Evolutionary conservation across 2,113 vertebrate species (phyloP).

Genomic region (Caranx melampygus): DNA sequence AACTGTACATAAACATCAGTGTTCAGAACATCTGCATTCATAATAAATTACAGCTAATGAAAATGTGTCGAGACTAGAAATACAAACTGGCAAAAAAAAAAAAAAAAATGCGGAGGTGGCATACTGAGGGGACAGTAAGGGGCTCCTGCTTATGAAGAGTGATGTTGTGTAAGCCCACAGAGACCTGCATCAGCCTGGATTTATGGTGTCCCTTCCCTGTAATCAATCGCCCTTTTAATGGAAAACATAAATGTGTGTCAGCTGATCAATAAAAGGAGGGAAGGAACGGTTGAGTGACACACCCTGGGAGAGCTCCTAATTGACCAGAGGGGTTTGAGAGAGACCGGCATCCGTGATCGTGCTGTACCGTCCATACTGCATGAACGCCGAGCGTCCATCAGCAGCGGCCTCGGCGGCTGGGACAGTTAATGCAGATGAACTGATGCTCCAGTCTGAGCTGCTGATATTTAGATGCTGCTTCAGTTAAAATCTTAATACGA

Average conservation of each 20-base stretch:
- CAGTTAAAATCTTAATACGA: neutral
- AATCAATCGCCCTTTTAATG: slow-evolving; percentile 84
- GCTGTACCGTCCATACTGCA: neutral
- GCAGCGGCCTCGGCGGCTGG: neutral
- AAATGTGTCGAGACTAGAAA: slow-evolving; percentile 1
- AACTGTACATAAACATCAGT: slow-evolving; percentile 2
- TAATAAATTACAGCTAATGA: neutral
- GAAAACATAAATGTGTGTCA: slow-evolving; percentile 84
- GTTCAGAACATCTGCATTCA: slow-evolving; percentile 11
- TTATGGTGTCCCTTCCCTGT: slow-evolving; percentile 68
- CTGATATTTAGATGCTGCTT: slow-evolving; percentile 9
- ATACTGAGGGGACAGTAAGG: slow-evolving; percentile 30
- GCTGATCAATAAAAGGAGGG: slow-evolving; percentile 80
- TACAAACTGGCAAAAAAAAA: slow-evolving; percentile 16
- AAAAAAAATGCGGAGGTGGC: neutral
- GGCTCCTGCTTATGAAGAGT: slow-evolving; percentile 55
- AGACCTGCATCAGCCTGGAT: slow-evolving; percentile 64
- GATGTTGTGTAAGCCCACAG: slow-evolving; percentile 62
- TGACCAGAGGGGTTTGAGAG: slow-evolving; percentile 45
- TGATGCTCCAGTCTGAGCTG: neutral
- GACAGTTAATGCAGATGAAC: neutral
- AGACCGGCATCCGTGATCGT: neutral
- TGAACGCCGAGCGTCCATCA: slow-evolving; percentile 18
- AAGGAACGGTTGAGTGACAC: slow-evolving; percentile 64
- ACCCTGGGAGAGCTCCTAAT: slow-evolving; percentile 65